phyloP scores from a whole-genome alignment of 2,888 invertebrate genomes.

The Drosophila meridiana region DNA sequence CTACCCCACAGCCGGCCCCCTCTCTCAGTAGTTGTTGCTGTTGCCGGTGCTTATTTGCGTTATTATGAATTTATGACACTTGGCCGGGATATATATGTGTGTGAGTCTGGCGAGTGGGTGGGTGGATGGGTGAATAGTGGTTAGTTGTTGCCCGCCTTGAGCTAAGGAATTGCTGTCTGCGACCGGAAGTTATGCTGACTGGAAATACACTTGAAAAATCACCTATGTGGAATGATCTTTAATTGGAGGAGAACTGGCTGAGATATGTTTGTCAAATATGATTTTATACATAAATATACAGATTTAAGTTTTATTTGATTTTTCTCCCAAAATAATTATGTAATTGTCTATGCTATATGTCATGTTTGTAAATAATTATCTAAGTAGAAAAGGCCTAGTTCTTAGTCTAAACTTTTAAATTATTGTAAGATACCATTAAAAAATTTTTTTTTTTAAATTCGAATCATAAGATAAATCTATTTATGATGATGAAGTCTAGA shows the following conservation, averaged over 20 bases:
- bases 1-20: neutral
- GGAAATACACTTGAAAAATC: neutral
- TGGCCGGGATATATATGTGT: slow-evolving; percentile 48
- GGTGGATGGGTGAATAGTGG: slow-evolving; percentile 8
- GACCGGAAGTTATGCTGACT: neutral
- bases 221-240: neutral
- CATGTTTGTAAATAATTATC: too few species aligned
- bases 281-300: too few species aligned
- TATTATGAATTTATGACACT: slow-evolving; percentile 83
- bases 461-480: neutral
- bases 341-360: too few species aligned
- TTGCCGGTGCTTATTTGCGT: slow-evolving; percentile 81
- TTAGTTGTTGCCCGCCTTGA: slow-evolving; percentile 2
- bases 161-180: slow-evolving; percentile 12
- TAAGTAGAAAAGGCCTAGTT: too few species aligned
- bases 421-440: too few species aligned
- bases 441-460: neutral
- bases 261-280: neutral
- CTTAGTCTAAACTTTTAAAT: too few species aligned
- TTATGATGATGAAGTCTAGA: neutral
- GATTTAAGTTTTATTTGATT: too few species aligned
- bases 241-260: too few species aligned
- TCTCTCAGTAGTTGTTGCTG: slow-evolving; percentile 10
- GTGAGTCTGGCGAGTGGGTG: slow-evolving; percentile 11
- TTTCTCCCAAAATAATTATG: too few species aligned